Evolutionary conservation across 1,140 invertebrate genomes (phyloP).

Genomic region (Musca domestica): DNA sequence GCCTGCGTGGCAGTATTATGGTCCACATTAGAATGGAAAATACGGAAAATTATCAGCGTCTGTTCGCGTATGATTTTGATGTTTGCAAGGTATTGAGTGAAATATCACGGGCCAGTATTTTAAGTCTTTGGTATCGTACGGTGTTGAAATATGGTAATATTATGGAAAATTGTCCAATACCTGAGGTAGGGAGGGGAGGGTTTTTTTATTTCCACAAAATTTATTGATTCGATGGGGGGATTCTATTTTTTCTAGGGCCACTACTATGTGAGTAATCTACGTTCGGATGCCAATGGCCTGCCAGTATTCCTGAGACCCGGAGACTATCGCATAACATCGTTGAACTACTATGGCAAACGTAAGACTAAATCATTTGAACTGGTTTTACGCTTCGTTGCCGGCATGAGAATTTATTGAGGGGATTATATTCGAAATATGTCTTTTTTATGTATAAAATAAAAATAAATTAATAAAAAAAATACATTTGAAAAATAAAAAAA

Average conservation of each 20-base stretch:
- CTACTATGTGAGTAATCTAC: neutral
- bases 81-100: conserved; percentile 1
- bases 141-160: neutral
- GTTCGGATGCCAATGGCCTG: neutral
- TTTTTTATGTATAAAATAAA: neutral
- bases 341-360: neutral
- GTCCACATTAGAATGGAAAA: neutral
- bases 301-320: neutral
- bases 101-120: neutral
- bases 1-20: neutral
- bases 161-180: conserved; percentile 12
- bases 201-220: too few species aligned
- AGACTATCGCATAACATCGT: neutral
- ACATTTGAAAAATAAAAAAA: too few species aligned
- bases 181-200: neutral
- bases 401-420: neutral
- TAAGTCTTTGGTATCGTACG: neutral
- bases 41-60: neutral
- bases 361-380: neutral
- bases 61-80: neutral
- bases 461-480: too few species aligned
- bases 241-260: neutral
- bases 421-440: too few species aligned
- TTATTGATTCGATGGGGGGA: too few species aligned
- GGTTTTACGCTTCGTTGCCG: neutral